A percentile compares a stretch with the other conserved stretches of the same genome.
Conservation (phyloP, 23 tunicate genomes). For the Halocynthia aurantium region DNA sequence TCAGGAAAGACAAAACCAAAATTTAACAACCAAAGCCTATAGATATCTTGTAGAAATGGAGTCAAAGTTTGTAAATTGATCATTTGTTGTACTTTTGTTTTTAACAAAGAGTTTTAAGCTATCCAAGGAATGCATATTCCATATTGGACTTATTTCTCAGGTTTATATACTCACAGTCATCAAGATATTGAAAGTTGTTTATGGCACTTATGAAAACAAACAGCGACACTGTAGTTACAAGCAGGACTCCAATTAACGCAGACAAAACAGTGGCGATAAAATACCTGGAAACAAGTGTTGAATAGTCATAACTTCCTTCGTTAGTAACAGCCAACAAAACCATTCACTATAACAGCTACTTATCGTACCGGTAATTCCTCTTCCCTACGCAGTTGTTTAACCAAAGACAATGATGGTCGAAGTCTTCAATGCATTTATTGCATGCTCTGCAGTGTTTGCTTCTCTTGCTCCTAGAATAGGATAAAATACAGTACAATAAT, state of each 20-base stretch:
- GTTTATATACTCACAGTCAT: constrained; percentile 11
- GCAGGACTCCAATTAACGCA: constrained; percentile 38
- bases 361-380: constrained; percentile 66
- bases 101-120: no score
- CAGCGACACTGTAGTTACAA: constrained; percentile 24
- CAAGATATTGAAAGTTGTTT: constrained; percentile 22
- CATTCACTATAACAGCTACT: neutral
- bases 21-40: no score
- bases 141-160: no score
- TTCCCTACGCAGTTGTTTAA: constrained; percentile 92
- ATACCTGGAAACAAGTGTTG: constrained; percentile 23
- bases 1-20: no score
- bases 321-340: neutral
- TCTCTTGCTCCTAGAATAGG: constrained; percentile 29
- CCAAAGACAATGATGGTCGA: constrained; percentile 97
- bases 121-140: no score
- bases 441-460: constrained; percentile 96
- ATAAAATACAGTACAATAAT: neutral
- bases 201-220: constrained; percentile 41
- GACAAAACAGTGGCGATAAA: constrained; percentile 31
- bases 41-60: no score
- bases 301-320: neutral
- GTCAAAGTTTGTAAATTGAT: no score
- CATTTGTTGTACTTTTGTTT: no score
- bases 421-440: constrained; percentile 83